Base-by-base conservation (phyloP, 2,797 vertebrate genomes). In the Amniataba percoides region DNA sequence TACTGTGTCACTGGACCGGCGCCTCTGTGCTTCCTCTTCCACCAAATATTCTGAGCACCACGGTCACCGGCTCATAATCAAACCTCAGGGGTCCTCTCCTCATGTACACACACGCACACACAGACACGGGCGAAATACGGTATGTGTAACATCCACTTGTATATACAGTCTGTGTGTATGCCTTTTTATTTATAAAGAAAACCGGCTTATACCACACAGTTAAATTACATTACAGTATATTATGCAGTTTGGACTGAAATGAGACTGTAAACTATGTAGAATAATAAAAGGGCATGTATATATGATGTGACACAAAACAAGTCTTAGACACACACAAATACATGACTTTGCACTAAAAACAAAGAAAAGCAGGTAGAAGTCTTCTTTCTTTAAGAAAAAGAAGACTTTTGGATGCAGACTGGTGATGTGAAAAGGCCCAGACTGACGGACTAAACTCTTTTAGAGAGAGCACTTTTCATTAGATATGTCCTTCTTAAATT, bases 41-140 rank as follows among this genome's bases (percentile, higher is more conserved):
- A 68, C 77, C 70, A 84, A 74, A 82, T 77, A 83, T 73, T 80
- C 83, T 69, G 73, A 57, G 8, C 40, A 71, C 82, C 66, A 8
- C 77, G 74, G 82, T 83, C 92, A 84, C 70, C 27, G 39, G 88
- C 74, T 82, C 72, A 82, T 91, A 86, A 91, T 89, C 87, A 89
- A 90, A 87, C 88, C 89, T 84, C 83, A 78, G 82, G 87, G 87
- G 82, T 31, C 63, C 62, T 78, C 72, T 60, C 27, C 73, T 70
- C 48, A 71, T 43, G 55, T 57, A 43, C 49, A 71, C 67, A 77
- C 60, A 69, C 59, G 77, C 48, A 61, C 52, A 48, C 72, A 67
- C 73, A 74, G 58, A 69, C 60, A 61, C 21, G 65, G 19, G 51
- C 16, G 2, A 34, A 57, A 49, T 39, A 74, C 39, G 18, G 7